Evolutionary conservation across 1,140 invertebrate species (phyloP), one percentile per base, ranked within the genome.

Genomic region (Metopolophium dirhodum): DNA sequence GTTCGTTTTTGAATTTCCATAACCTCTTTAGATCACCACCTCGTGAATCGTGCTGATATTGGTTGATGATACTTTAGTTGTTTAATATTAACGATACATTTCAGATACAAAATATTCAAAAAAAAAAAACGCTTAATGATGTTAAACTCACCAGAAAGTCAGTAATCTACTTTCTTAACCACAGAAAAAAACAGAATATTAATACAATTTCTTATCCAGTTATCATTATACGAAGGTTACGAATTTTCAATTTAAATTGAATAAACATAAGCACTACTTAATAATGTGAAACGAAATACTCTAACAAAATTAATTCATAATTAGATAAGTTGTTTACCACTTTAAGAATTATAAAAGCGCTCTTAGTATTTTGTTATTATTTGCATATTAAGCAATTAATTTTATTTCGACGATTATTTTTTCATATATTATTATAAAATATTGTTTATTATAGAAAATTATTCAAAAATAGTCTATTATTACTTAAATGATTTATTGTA

Each of bases 71-170:
- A 88, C 87, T 54, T 88, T 7, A 88, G 49, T 54, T 54, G 51
- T 57, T 89, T 57, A 26, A 37, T 89, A 30, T 88, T 89, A 89
- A 57, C 9, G 23, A 89, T 22, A 41, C 23, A 89, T 89, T 89
- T 89, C 26, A 89, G 11, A 11, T 35, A 89, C 35, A 54, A 37
- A 30, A 87, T 87, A 88, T 88, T 88, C 30, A 88, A 89, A 89
- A 89, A 54, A 51, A 54, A 51, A 54, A 57, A 57, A 54, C 2
- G 23, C 35, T 57, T 89, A 57, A 57, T 37, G 22, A 89, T 22
- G 9, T 89, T 89, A 89, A 57, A 57, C 87, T 57, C 18, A 89
- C 87, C 51, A 35, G n/a, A 88, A 3, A 89, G 8, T 54, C n/a
- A 54, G 35, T 89, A 89, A 89, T 89, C n/a, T 57, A 57, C 4